Conservation (phyloP, 1,140 invertebrate species). For the Zaprionus vittiger region DNA sequence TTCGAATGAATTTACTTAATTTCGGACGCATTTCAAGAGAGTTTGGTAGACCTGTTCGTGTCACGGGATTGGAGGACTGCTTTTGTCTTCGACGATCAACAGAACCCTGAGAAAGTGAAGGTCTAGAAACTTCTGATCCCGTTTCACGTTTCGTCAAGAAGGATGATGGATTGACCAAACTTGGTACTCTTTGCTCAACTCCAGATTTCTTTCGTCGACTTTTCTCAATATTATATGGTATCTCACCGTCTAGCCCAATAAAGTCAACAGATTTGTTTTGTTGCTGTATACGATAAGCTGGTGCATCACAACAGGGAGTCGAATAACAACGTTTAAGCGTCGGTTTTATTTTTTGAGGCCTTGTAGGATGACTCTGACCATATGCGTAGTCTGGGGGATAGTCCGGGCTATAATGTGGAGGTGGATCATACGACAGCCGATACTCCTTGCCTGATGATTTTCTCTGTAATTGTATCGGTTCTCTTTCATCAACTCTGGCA, state of each 20-base stretch:
- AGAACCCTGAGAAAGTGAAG: no score
- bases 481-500: no score
- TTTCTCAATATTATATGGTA: conserved; percentile 38
- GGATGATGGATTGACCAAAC: background rate
- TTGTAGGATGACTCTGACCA: no score
- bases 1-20: conserved; percentile 5
- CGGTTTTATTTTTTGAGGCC: background rate
- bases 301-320: background rate
- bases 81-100: background rate
- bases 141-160: no score
- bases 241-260: conserved; percentile 21
- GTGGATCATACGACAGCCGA: background rate
- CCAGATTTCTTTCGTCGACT: background rate
- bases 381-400: no score
- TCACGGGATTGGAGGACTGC: background rate
- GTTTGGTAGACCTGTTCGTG: background rate
- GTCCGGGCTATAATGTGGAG: no score
- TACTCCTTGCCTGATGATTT: conserved; percentile 6
- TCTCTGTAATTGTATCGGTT: no score
- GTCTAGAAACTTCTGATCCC: no score
- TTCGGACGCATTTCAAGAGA: background rate
- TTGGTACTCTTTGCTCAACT: background rate
- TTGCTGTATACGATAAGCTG: background rate
- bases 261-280: conserved; percentile 29
- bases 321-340: background rate